Conservation (phyloP, 2,797 vertebrate genomes). For the Harpagifer antarcticus region DNA sequence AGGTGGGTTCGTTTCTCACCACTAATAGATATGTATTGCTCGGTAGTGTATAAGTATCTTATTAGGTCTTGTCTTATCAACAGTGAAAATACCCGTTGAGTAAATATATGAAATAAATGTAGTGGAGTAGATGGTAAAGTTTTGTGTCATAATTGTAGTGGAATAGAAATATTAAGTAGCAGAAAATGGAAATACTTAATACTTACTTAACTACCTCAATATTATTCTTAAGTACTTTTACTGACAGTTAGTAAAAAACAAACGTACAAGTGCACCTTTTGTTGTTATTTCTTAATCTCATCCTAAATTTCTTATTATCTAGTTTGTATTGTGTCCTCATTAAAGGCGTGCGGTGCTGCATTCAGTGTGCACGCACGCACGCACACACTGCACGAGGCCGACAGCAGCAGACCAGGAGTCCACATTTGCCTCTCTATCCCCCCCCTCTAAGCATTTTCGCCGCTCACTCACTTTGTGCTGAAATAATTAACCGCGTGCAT, state of each 20-base stretch:
- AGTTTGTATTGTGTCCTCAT: constrained; percentile 58
- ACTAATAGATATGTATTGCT: neutral
- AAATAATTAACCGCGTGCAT: constrained; percentile 92
- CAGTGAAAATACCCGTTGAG: neutral
- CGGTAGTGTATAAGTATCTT: neutral
- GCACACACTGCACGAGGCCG: constrained; percentile 17
- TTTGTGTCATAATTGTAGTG: neutral
- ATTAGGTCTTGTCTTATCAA: neutral
- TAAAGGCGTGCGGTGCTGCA: constrained; percentile 54
- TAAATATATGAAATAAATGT: neutral
- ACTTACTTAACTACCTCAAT: neutral
- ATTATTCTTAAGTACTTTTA: neutral
- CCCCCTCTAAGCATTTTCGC: constrained; percentile 73
- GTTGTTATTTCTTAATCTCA: constrained; percentile 51
- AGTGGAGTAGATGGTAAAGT: neutral
- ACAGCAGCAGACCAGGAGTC: constrained; percentile 83
- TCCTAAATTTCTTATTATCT: constrained; percentile 56
- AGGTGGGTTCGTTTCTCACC: neutral
- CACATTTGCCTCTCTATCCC: constrained; percentile 83
- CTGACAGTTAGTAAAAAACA: constrained; percentile 2
- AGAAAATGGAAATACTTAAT: neutral
- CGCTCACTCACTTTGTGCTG: constrained; percentile 86
- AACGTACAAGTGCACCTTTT: constrained; percentile 26
- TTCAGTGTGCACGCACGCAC: constrained; percentile 11
- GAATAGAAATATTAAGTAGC: neutral